Evolutionary conservation across 2,888 invertebrate species (phyloP), one percentile per base, ranked within the genome.

Genomic region (Dryocosmus kuriphilus): DNA sequence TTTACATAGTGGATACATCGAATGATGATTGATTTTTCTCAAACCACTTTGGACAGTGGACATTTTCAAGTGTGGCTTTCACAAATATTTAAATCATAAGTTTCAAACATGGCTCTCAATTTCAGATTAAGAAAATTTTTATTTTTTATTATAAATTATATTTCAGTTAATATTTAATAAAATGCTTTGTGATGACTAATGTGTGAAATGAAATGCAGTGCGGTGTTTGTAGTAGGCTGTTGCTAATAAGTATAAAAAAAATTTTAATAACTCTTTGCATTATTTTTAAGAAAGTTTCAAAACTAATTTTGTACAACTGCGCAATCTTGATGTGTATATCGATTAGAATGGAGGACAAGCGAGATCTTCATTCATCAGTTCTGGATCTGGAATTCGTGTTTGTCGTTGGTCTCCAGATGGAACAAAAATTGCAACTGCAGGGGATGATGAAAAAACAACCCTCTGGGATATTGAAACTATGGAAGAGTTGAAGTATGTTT

Each of bases 361-460:
- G 8, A 90, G 90, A 55, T 88, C 89, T 16, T 92, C 93, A 27
- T 91, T 93, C 79, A 93, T 93, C n/a, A 92, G 93, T 83, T 93
- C 94, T 82, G 93, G 93, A 78, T 90, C 92, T 57, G 94, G 94
- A 1, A 92, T 95, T 38, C 92, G 95, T 67, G 93, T 94, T 16
- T 94, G 94, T 84, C 92, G 93, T 77, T 95, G 95, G 92, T 95
- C 95, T 0, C 94, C 94, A 2, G 93, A 95, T 85, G 93, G 93
- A 8, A 90, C 92, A 4, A 89, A 93, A 76, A 89, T 96, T 41
- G 93, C 94, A 14, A 94, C 95, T 0, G 95, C 94, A 30, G 94
- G 95, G 7, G 95, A 95, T 88, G 95, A 96, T 88, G 95, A 95
- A 86, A 94, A 93, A 74, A 92, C 94, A 1, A 93, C 93, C 19